phyloP scores from a whole-genome alignment of 1,140 invertebrate species.

The Zaprionus gabonicus region DNA sequence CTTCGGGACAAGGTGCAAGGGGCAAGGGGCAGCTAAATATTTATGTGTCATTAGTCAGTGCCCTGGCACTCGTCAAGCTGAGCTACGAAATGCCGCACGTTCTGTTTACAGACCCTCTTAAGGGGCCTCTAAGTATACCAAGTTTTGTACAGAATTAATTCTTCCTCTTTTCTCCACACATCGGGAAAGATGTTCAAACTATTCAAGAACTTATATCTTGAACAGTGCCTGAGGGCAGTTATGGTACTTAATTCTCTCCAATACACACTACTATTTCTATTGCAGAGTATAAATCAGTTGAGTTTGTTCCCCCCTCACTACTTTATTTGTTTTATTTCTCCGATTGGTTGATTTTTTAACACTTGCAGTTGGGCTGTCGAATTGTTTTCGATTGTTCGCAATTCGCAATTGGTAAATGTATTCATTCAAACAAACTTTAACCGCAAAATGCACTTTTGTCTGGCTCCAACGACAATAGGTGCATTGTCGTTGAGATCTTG shows the following conservation, averaged over 20 bases:
- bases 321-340: conserved; percentile 7
- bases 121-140: neutral
- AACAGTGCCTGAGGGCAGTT: too few species aligned
- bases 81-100: conserved; percentile 20
- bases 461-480: neutral
- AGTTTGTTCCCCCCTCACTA: neutral
- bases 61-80: conserved; percentile 53
- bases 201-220: too few species aligned
- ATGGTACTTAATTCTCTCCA: neutral
- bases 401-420: conserved; percentile 40
- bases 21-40: conserved; percentile 59
- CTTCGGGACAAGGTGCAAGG: conserved; percentile 4
- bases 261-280: neutral
- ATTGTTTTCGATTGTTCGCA: conserved; percentile 11
- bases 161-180: too few species aligned
- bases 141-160: neutral
- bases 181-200: too few species aligned
- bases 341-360: conserved; percentile 14
- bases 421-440: conserved; percentile 46
- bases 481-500: conserved; percentile 30
- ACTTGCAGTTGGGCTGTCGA: neutral
- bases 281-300: conserved; percentile 12
- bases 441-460: conserved; percentile 53
- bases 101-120: neutral
- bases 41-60: conserved; percentile 77